phyloP scores from a whole-genome alignment of 2,113 vertebrate species.

The Heliornis fulica region DNA sequence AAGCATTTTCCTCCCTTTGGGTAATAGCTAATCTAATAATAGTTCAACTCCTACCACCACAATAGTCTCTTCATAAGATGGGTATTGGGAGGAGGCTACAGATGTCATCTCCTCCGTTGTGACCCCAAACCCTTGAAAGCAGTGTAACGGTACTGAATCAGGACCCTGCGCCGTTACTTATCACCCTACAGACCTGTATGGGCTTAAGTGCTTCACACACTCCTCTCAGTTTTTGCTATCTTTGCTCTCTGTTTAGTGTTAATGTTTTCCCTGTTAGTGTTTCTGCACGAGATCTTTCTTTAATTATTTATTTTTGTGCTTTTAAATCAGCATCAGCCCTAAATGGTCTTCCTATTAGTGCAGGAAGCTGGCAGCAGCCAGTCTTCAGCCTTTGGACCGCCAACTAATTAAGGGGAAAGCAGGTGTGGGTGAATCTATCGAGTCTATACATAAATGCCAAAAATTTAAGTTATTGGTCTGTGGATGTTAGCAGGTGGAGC shows the following conservation, averaged over 20 bases:
- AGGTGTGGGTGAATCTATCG: conserved; percentile 78
- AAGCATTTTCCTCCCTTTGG: conserved; percentile 42
- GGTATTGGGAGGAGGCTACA: background rate
- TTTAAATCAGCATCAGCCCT: conserved; percentile 52
- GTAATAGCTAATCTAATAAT: conserved; percentile 62
- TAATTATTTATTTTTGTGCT: conserved; percentile 37
- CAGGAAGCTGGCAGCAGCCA: conserved; percentile 69
- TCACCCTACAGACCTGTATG: background rate
- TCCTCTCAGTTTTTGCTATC: background rate
- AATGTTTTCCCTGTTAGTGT: conserved; percentile 8
- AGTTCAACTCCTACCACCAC: conserved; percentile 36
- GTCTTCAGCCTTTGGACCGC: conserved; percentile 71
- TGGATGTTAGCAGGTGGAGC: conserved; percentile 76
- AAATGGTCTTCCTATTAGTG: conserved; percentile 71
- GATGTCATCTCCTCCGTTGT: background rate
- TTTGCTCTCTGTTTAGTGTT: background rate
- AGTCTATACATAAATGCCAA: conserved; percentile 71
- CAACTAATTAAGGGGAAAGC: conserved; percentile 77
- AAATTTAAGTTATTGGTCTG: conserved; percentile 78
- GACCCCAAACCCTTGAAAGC: background rate
- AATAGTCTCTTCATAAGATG: background rate
- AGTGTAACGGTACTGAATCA: background rate
- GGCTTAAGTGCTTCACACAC: accelerated
- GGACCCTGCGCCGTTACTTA: background rate
- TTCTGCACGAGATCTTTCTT: conserved; percentile 10